These are phyloP conservation scores for Monochamus saltuarius DNA, from an alignment of 1,140 invertebrate species.

Conservation along the genomic window DNA sequence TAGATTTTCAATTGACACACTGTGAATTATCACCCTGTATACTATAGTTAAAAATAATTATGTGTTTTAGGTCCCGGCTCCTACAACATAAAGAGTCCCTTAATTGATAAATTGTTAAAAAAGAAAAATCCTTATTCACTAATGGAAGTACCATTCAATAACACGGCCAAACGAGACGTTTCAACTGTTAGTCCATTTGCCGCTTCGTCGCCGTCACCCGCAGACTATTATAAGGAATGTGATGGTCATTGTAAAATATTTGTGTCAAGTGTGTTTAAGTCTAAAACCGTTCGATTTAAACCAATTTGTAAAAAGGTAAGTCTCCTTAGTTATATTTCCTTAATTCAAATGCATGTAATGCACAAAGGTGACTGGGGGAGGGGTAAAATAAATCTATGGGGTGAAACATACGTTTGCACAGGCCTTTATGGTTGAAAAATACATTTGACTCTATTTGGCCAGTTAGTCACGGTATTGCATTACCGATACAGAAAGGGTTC, in stretches of 20 bases:
- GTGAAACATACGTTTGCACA: too few species aligned
- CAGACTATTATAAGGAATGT: not conserved
- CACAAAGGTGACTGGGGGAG: too few species aligned
- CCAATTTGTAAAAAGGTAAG: conserved; percentile 14
- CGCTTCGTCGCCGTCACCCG: not conserved
- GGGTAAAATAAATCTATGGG: too few species aligned
- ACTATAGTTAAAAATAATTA: not conserved
- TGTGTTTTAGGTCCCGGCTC: conserved; percentile 15
- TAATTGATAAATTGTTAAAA: conserved; percentile 17
- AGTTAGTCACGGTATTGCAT: not conserved
- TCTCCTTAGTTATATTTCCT: conserved; percentile 1
- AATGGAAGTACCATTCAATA: conserved; percentile 21
- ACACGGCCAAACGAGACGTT: conserved; percentile 8
- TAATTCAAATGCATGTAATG: too few species aligned
- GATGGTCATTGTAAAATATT: not conserved
- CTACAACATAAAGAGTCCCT: conserved; percentile 21
- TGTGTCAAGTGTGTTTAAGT: conserved; percentile 18
- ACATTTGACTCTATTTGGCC: too few species aligned
- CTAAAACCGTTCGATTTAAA: conserved; percentile 20
- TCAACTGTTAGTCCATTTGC: not conserved
- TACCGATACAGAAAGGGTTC: not conserved
- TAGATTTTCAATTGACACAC: too few species aligned
- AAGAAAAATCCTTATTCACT: conserved; percentile 17
- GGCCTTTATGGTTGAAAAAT: too few species aligned
- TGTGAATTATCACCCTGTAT: too few species aligned